Evolutionary conservation across 2,113 vertebrate genomes (phyloP), one percentile per base, ranked within the genome.

Genomic region (Rissa tridactyla): DNA sequence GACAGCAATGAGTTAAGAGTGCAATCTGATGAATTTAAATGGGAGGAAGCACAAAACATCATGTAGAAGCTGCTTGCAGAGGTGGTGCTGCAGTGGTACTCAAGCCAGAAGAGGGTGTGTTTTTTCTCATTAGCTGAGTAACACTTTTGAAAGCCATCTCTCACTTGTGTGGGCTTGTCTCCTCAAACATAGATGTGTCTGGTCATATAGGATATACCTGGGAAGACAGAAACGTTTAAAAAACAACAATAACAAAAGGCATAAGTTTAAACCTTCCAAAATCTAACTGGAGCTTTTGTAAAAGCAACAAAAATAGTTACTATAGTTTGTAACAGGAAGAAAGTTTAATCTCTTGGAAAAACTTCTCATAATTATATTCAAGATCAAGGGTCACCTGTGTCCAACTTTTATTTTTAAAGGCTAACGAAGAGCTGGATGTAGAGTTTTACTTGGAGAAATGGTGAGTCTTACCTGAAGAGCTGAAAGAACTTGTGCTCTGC

Each of bases 361-460:
- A 75, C 11, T 13, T 68, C 2, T 72, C 22, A 23, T 49, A 68
- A 36, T 52, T 44, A 27, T 76, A n/a, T 49, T 82, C 13, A 71
- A 62, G 11, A 32, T 87, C 21, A 78, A 82, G 52, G 22, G 5
- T 78, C 65, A 82, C 72, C 6, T 23, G 4, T 87, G 57, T 91
- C 27, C 20, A 20, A 46, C 52, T 77, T 94, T 38, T 91, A 5
- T 96, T 92, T 94, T 93, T 64, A 86, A 92, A 97, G 97, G 96
- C 80, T 78, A 94, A 95, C 16, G 97, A 97, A 82, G 98, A 98
- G 78, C 94, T 98, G 86, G 97, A 98, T 42, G 97, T 98, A 55
- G 98, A 98, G 82, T 98, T 98, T 89, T 75, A 93, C 76, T 85
- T 98, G 87, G 96, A 98, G 71, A 97, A 98, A 90, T 97, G 98